phyloP scores from a whole-genome alignment of 2,113 vertebrate genomes.

The Formicarius rufipectus region DNA sequence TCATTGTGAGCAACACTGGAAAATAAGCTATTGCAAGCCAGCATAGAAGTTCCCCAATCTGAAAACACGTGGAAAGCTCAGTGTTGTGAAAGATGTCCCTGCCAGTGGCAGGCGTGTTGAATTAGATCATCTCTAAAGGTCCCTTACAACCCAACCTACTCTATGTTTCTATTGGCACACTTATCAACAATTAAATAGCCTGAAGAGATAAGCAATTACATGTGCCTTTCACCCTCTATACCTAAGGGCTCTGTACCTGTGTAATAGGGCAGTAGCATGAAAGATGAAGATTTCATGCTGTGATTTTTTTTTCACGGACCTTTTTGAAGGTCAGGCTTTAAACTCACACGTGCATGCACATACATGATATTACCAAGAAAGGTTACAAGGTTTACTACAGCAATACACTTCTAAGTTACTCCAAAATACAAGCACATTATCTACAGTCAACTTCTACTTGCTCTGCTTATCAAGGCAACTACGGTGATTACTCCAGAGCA shows the following conservation, averaged over 20 bases:
- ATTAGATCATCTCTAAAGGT: background rate
- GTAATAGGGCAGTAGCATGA: background rate
- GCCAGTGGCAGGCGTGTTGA: background rate
- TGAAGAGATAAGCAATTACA: background rate
- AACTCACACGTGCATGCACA: rapidly evolving
- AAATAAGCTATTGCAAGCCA: background rate
- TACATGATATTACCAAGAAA: background rate
- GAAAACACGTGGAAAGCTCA: background rate
- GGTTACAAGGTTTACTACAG: background rate
- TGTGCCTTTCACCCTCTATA: background rate
- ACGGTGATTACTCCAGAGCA: background rate
- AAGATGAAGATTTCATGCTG: background rate
- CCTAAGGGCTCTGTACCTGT: background rate
- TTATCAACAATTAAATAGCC: background rate
- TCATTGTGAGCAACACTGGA: background rate
- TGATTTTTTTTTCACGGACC: background rate
- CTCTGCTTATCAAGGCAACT: background rate
- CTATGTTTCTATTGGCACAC: background rate
- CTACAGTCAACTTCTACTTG: background rate
- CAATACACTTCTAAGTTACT: background rate
- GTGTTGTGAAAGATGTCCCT: background rate
- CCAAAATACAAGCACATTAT: background rate
- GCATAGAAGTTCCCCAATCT: background rate
- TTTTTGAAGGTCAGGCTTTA: background rate
- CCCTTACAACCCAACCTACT: background rate